Evolutionary conservation across 2,888 invertebrate species (phyloP), one percentile per base, ranked within the genome.

Genomic region (Chloroclystis v-ata): DNA sequence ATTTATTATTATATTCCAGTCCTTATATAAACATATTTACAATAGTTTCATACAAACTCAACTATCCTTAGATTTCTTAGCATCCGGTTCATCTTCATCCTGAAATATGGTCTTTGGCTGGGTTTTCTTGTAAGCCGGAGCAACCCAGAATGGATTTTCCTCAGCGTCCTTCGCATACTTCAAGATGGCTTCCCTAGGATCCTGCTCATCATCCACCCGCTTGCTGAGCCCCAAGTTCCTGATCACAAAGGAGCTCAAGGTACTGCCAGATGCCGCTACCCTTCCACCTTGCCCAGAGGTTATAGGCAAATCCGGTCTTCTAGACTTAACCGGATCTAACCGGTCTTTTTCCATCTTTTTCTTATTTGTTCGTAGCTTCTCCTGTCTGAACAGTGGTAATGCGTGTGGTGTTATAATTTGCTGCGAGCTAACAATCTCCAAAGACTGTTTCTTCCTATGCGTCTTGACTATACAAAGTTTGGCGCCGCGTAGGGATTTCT

Each of bases 361-460:
- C 57, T 95, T 92, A 25, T 95, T 94, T 0, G 96, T 96, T 56
- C 96, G 92, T 0, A 97, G 92, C 59, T 96, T 92, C 55, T 97
- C 97, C 72, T 97, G 96, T 25, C 97, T 91, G 82, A 99, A 99
- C 78, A 99, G 87, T 0, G 99, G 99, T 47, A 99, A 80, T 0
- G 99, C 97, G 72, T 98, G 97, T 0, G 98, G 99, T 0, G 99
- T 98, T 7, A 99, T 97, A 30, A 99, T 96, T 71, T 98, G 96
- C 59, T 97, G 95, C 0, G 95, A 93, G 40, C 96, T 94, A 42
- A 97, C 92, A 45, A 97, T 93, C 78, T 98, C 97, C 0, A 94
- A 91, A 3, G 95, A 93, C 58, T 94, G 93, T 16, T 92, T 91
- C 71, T 94, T 95, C 42, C 94, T 90, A 59, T 93, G 92, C 0